Evolutionary conservation across 2,113 vertebrate genomes (phyloP).

Genomic region (Plotosus lineatus): DNA sequence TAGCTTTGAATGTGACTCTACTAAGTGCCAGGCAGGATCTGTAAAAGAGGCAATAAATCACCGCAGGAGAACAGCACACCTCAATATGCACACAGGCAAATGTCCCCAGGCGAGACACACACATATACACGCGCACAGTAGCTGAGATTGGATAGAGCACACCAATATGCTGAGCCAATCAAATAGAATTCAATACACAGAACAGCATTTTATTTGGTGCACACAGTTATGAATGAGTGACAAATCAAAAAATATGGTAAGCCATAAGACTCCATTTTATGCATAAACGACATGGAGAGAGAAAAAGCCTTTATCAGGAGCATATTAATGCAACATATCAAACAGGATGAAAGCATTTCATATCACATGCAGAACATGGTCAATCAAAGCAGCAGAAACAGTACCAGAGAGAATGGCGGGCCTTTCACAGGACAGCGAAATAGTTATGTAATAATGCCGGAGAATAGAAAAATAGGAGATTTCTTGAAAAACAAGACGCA

Average conservation of each 20-base stretch:
- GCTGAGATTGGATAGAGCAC: conserved; percentile 29
- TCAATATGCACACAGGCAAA: conserved; percentile 55
- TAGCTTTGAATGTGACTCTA: conserved; percentile 59
- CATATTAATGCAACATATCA: conserved; percentile 21
- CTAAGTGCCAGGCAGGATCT: conserved; percentile 62
- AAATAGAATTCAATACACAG: background rate
- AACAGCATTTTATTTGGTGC: background rate
- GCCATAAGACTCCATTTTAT: background rate
- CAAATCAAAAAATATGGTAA: conserved; percentile 5
- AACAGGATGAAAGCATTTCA: conserved; percentile 40
- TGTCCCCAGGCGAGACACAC: conserved; percentile 54
- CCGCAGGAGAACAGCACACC: conserved; percentile 48
- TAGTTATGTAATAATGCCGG: conserved; percentile 41
- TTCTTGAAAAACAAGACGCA: conserved; percentile 36
- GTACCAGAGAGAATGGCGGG: background rate
- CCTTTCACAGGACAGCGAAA: conserved; percentile 28
- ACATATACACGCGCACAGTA: conserved; percentile 15
- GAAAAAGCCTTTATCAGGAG: conserved; percentile 23
- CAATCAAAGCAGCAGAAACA: conserved; percentile 29
- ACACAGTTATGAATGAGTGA: background rate
- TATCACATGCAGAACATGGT: conserved; percentile 1
- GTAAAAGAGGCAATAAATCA: conserved; percentile 63
- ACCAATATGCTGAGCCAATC: conserved; percentile 23
- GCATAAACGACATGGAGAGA: background rate
- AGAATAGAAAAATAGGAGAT: conserved; percentile 30